These are phyloP conservation scores for Meandrusa payeni DNA, from an alignment of 2,888 invertebrate genomes.

Conservation along the genomic window DNA sequence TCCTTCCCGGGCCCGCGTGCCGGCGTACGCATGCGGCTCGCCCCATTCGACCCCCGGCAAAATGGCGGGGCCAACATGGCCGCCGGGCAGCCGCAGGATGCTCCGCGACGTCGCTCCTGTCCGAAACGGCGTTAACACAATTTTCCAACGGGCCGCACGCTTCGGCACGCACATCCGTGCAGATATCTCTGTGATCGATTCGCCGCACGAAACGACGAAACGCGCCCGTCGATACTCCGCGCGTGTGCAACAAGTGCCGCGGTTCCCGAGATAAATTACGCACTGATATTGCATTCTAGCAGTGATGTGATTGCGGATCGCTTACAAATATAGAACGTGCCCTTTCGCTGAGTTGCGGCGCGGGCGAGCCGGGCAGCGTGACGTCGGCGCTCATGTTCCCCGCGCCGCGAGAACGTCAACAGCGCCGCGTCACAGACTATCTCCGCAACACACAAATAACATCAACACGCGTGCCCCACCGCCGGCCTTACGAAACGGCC, in stretches of 20 bases:
- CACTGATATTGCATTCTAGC: slow-evolving; percentile 50
- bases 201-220: slow-evolving; percentile 46
- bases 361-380: slow-evolving; percentile 71
- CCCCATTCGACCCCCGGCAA: slow-evolving; percentile 72
- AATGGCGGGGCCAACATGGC: slow-evolving; percentile 81
- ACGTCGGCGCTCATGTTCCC: slow-evolving; percentile 72
- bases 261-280: slow-evolving; percentile 51
- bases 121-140: slow-evolving; percentile 68
- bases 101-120: slow-evolving; percentile 67
- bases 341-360: slow-evolving; percentile 70
- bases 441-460: slow-evolving; percentile 55
- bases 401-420: slow-evolving; percentile 74
- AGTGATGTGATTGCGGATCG: slow-evolving; percentile 69
- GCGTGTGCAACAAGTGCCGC: slow-evolving; percentile 78
- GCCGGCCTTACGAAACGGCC: slow-evolving; percentile 31
- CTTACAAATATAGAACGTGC: slow-evolving; percentile 74
- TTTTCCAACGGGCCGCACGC: slow-evolving; percentile 60
- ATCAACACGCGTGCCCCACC: slow-evolving; percentile 51
- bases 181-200: slow-evolving; percentile 59
- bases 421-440: slow-evolving; percentile 63
- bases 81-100: slow-evolving; percentile 78
- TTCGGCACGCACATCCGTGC: slow-evolving; percentile 60
- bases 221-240: slow-evolving; percentile 46
- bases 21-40: slow-evolving; percentile 78
- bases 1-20: slow-evolving; percentile 60